Evolutionary conservation across 1,140 invertebrate species (phyloP).

Genomic region (Potamilus streckersoni): DNA sequence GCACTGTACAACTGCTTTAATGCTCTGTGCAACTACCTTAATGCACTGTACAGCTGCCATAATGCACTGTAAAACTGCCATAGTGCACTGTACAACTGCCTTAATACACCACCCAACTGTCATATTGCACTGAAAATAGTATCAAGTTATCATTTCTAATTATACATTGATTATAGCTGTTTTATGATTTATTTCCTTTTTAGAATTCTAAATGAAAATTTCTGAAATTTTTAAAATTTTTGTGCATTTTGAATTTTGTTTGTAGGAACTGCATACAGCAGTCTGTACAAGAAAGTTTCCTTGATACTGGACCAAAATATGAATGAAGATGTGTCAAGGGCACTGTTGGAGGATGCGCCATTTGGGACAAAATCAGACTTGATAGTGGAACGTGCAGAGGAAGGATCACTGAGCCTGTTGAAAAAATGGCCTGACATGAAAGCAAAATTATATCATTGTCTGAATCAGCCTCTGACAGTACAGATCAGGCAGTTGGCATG

Average conservation of each 20-base stretch:
- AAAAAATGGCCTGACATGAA: constrained; percentile 66
- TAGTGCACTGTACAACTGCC: no score
- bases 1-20: no score
- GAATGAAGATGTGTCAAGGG: constrained; percentile 62
- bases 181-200: no score
- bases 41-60: no score
- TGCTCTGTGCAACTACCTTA: no score
- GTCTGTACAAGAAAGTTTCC: constrained; percentile 57
- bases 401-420: constrained; percentile 57
- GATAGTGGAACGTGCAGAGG: constrained; percentile 56
- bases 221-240: neutral
- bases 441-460: constrained; percentile 55
- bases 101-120: no score
- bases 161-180: no score
- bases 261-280: constrained; percentile 51
- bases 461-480: constrained; percentile 58
- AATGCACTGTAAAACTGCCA: no score
- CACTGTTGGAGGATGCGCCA: constrained; percentile 60
- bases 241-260: constrained; percentile 1
- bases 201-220: neutral
- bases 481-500: constrained; percentile 58
- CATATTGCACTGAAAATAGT: no score
- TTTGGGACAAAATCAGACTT: constrained; percentile 62
- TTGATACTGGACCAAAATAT: constrained; percentile 57
- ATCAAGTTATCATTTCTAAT: no score